phyloP scores from a whole-genome alignment of 2,797 vertebrate species.

The Dendrocincla tyrannina region DNA sequence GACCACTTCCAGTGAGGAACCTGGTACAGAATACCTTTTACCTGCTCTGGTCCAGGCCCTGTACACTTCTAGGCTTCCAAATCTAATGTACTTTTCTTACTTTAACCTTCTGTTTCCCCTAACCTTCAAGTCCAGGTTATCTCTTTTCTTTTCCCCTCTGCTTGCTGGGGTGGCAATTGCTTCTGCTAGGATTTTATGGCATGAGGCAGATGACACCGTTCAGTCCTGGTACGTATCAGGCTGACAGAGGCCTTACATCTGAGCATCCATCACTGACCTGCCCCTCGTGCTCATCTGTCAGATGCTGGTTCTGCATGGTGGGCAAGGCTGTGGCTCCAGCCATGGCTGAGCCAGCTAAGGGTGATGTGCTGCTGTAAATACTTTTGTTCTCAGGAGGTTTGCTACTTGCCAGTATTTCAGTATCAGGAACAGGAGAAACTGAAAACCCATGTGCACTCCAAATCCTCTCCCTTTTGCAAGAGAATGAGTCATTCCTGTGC shows the following conservation, averaged over 20 bases:
- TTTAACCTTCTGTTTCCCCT: not conserved
- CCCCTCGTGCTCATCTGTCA: not conserved
- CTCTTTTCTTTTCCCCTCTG: fast-evolving
- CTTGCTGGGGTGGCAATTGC: not conserved
- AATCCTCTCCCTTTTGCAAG: not conserved
- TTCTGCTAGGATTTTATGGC: not conserved
- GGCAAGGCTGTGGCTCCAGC: not conserved
- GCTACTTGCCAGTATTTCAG: not conserved
- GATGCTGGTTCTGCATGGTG: not conserved
- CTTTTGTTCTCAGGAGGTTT: not conserved
- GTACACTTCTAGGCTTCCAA: not conserved
- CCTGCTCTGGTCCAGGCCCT: not conserved
- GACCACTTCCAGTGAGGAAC: not conserved
- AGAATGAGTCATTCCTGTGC: not conserved
- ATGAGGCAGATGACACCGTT: not conserved
- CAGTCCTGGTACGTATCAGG: not conserved
- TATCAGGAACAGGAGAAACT: not conserved
- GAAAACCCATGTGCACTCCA: not conserved
- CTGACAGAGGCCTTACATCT: not conserved
- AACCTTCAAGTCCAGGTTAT: not conserved
- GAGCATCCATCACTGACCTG: not conserved
- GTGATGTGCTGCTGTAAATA: not conserved
- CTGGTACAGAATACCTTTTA: not conserved
- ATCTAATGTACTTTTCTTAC: not conserved
- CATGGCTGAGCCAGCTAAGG: fast-evolving